Evolutionary conservation across 2,888 invertebrate species (phyloP), one percentile per base, ranked within the genome.

Genomic region (Microctonus hyperodae): DNA sequence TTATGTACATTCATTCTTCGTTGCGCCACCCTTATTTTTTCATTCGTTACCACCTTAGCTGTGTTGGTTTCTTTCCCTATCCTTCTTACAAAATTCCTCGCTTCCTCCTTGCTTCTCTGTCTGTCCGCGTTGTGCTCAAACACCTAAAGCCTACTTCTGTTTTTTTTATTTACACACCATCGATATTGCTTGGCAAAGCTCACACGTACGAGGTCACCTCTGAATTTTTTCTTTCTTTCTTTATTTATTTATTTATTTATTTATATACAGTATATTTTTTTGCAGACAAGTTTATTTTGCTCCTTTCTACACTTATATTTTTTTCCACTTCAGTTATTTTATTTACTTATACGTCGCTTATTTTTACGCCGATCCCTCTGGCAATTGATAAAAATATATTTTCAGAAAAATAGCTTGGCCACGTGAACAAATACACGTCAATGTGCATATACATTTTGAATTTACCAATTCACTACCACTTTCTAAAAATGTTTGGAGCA

Each of bases 91-190:
- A 37, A 40, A 51, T 64, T 16, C 53, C 58, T n/a, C 44, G 60
- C 65, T 66, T 63, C 64, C 37, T 58, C 60, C 62, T 13, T 1
- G 13, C 25, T 35, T 25, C 23, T 62, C 25, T 37, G 53, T 62
- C 53, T 35, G 23, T 53, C 33, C 7, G n/a, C 48, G 20, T 31
- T 9, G 28, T 31, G 11, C 20, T 16, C 48, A 22, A 50, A n/a
- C 22, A 31, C 37, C 35, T 33, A 25, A 53, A 51, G 40, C 62
- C 53, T 33, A 62, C 62, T 59, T 56, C 23, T 55, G 63, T 68
- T 65, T 64, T 68, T 65, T 64, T 70, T 70, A 68, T 70, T 72
- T 72, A 66, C 68, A 65, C 69, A 58, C 61, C 44, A 66, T 68
- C 64, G 66, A 71, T 71, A 70, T 70, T 65, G 59, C 64, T 11